phyloP scores from a whole-genome alignment of 30 jellyfish, hydroid and myxozoan species.

The Aurelia aurita complex sp. Pacific region DNA sequence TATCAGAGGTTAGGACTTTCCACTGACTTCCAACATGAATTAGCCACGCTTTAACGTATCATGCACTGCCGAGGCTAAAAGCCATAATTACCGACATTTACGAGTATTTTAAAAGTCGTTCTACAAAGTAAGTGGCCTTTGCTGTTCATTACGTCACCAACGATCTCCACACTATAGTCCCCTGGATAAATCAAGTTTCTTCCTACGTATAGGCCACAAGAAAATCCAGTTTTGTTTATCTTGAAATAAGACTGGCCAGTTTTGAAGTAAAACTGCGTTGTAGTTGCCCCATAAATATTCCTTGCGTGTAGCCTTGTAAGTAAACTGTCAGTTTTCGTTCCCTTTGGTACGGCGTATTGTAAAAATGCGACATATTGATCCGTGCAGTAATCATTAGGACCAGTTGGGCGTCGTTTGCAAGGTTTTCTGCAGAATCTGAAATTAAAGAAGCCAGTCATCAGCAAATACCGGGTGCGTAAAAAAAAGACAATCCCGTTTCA shows the following conservation, averaged over 20 bases:
- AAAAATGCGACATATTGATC: conserved; percentile 51
- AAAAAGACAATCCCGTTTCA: not conserved
- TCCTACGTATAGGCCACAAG: conserved; percentile 41
- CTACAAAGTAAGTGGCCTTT: conserved; percentile 71
- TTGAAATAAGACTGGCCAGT: conserved; percentile 70
- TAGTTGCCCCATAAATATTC: conserved; percentile 13
- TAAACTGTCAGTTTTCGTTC: conserved; percentile 30
- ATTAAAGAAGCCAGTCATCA: not conserved
- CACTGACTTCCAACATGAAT: too few relatives aligned
- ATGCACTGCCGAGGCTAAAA: conserved; percentile 26
- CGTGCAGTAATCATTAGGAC: conserved; percentile 49
- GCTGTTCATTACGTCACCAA: conserved; percentile 69
- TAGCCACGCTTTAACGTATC: too few relatives aligned
- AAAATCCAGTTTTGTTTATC: conserved; percentile 44
- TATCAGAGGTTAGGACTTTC: too few relatives aligned
- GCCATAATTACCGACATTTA: conserved; percentile 63
- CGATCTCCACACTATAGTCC: conserved; percentile 54
- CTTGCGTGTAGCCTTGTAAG: conserved; percentile 45
- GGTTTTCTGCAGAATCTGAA: conserved; percentile 62
- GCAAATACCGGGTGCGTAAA: not conserved
- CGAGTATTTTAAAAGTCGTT: conserved; percentile 74
- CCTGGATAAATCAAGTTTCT: conserved; percentile 65
- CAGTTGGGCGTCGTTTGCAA: conserved; percentile 43
- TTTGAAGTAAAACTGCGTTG: conserved; percentile 68
- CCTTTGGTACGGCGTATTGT: conserved; percentile 59